Base-by-base conservation (phyloP, 53 echinoderm and acorn worm genomes). In the Zoroaster sp. region DNA sequence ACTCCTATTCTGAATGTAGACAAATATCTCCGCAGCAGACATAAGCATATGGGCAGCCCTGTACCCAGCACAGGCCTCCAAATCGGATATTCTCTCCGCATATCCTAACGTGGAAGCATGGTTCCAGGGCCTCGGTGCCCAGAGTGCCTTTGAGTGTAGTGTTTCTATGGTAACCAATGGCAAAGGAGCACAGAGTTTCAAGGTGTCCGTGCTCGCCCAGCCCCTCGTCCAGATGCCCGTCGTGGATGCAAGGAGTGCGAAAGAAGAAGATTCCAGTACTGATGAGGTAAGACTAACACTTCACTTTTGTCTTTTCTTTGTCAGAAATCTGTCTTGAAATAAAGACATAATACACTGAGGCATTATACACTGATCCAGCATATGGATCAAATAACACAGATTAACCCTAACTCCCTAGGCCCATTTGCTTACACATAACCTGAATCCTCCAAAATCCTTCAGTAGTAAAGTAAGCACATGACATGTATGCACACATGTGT, bases 21-120 rank as follows among this genome's bases (percentile, higher is more conserved):
- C 93, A 32, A 31, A 28, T 0, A 11, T 93, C 18, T 83, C 90
- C 13, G 97, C 92, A 28, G 97, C 95, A 44, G 97, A 97, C 47
- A 90, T 97, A 44, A 78, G 91, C 11, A 49, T 95, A 1, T 97
- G 93, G 95, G 74, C 90, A 46, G 97, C 97, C 86, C 77, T 95
- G 79, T 95, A 93, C 89, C 97, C 97, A 78, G 90, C 93, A 11
- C 33, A 83, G 21, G 78, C 83, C 41, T 72, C 78, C 35, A 86
- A 74, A 49, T 35, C 87, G 11, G 83, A 72, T 14, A 53, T 93
- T 7, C 69, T 83, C 43, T 83, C 91, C 11, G 66, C 74, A 11
- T 71, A 90, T 41, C 71, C 93, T 30, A 49, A 78, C 53, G 69
- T 94, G 4, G 66, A 46, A 25, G 45, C 83, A 30, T 97, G 97